Base-by-base conservation (phyloP, 2,797 vertebrate genomes). In the Percopsis omiscomaycus region DNA sequence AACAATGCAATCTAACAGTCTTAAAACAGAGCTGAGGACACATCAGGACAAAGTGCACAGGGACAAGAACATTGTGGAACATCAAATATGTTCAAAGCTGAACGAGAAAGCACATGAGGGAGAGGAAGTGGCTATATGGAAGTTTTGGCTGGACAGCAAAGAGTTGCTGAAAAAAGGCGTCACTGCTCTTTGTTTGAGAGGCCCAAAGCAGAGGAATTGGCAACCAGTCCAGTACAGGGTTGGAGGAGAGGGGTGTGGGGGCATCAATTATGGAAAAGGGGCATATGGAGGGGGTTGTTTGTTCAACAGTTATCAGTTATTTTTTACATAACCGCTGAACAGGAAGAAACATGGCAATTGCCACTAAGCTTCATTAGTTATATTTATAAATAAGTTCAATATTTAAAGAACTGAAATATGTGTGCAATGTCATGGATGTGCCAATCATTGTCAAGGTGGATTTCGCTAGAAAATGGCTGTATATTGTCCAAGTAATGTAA, bases 131-230 rank as follows among this genome's bases (percentile, higher is more conserved):
- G 28, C 15, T 3, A 15, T 45, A 67, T 22, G 47, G 16, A 69
- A 50, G 50, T 57, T 59, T 60, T 55, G 67, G 68, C 32, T 32
- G 28, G 10, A 47, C 53, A 50, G 64, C 61, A 69, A 61, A 48
- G 64, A 61, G 64, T 69, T 70, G 65, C 45, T 77, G 74, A 80
- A 81, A 79, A 69, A 59, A 77, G 68, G 65, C 61, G 66, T 74
- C 55, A 30, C 50, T 59, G 64, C 54, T 74, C 69, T 81, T 85
- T 87, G 80, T 83, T 73, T 62, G 52, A 78, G 73, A 72, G 76
- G 78, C 69, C 71, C 69, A 66, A 66, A 59, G 72, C 63, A 75
- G 51, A 42, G 53, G 56, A 83, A 60, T 44, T 78, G 79, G 60
- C 72, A 79, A 51, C 5, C 57, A 68, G 55, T 45, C 69, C 29